Conservation (phyloP, 2,888 invertebrate genomes). For the Drosophila antonietae region DNA sequence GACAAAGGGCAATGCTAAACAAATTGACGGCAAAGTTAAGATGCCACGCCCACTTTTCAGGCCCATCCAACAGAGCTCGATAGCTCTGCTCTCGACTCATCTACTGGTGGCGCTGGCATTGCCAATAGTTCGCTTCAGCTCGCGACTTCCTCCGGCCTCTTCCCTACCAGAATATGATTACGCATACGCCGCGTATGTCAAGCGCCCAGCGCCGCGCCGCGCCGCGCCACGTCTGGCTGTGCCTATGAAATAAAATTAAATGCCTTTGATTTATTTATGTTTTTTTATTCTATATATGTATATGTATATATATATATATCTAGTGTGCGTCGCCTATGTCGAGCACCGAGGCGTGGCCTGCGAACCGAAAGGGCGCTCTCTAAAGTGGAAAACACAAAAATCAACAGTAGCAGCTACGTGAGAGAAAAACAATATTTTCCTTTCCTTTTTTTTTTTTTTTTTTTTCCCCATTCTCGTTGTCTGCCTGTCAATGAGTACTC, state of each 20-base stretch:
- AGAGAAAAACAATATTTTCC: constrained; percentile 34
- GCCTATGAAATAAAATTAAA: constrained; percentile 68
- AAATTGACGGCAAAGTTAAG: constrained; percentile 69
- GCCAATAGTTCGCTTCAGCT: constrained; percentile 48
- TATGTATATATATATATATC: too few species aligned
- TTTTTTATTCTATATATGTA: not conserved
- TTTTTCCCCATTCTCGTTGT: not conserved
- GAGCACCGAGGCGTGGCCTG: constrained; percentile 36
- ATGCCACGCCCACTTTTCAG: constrained; percentile 29
- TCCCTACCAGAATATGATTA: constrained; percentile 49
- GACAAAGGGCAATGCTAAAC: constrained; percentile 51
- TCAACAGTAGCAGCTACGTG: constrained; percentile 26
- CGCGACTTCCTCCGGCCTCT: not conserved
- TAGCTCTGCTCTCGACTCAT: constrained; percentile 21
- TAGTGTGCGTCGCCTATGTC: constrained; percentile 18
- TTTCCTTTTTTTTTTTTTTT: not conserved
- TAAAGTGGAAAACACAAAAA: constrained; percentile 25
- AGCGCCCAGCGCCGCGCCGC: constrained; percentile 43
- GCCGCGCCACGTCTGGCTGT: constrained; percentile 12
- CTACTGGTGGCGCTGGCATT: constrained; percentile 18
- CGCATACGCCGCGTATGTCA: constrained; percentile 67
- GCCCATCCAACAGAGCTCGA: not conserved
- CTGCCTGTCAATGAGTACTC: constrained; percentile 18
- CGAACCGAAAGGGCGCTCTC: not conserved
- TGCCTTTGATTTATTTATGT: constrained; percentile 77